Evolutionary conservation across 2,888 invertebrate species (phyloP).

Genomic region (Diplolepis rosae): DNA sequence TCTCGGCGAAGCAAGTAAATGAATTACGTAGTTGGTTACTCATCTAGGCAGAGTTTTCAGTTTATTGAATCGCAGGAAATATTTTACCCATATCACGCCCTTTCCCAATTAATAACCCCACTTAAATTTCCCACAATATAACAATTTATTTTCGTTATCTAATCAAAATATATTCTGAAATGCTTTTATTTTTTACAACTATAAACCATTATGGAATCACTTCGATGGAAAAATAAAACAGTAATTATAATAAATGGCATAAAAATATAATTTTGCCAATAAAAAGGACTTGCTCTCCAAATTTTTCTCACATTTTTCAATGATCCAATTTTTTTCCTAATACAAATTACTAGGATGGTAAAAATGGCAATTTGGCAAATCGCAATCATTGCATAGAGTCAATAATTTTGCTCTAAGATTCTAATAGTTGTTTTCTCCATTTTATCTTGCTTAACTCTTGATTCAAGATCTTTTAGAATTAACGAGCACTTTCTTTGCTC

Average conservation of each 20-base stretch:
- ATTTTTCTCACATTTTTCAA: too few species aligned
- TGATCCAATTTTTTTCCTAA: too few species aligned
- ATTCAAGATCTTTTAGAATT: conserved; percentile 11
- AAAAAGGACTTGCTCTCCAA: too few species aligned
- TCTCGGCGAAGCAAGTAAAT: conserved; percentile 5
- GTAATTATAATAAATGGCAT: too few species aligned
- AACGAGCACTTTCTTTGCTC: conserved; percentile 4
- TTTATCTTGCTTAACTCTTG: not conserved
- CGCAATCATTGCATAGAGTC: not conserved
- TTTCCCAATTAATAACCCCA: not conserved
- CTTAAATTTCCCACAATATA: not conserved
- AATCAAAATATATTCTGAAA: too few species aligned
- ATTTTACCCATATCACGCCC: not conserved
- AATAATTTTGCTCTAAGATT: not conserved
- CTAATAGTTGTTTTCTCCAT: not conserved
- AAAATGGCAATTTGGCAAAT: conserved; percentile 9
- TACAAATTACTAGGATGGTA: too few species aligned
- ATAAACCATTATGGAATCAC: too few species aligned
- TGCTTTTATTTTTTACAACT: too few species aligned
- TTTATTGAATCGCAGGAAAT: conserved; percentile 7
- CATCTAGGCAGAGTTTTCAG: conserved; percentile 16
- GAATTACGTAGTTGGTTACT: conserved; percentile 26
- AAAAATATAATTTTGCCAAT: too few species aligned
- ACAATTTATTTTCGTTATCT: too few species aligned
- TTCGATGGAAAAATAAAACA: too few species aligned